phyloP scores from a whole-genome alignment of 2,888 invertebrate genomes.

The Oasisia sp. region DNA sequence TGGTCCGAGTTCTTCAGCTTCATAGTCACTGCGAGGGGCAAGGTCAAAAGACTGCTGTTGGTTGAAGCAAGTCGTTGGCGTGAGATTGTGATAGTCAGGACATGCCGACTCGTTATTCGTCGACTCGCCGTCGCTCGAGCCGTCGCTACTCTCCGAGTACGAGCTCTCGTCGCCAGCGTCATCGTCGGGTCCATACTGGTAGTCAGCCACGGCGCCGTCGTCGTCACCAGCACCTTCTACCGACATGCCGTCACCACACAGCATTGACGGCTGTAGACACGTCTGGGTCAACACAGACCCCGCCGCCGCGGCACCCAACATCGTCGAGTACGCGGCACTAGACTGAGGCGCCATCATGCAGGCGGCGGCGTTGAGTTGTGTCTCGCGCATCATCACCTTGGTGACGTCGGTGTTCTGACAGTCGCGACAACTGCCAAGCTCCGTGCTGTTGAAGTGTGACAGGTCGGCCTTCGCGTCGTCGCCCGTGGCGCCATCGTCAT shows the following conservation, averaged over 20 bases:
- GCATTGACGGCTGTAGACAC: neutral
- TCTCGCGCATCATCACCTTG: slow-evolving; percentile 61
- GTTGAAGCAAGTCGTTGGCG: neutral
- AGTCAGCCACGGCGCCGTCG: neutral
- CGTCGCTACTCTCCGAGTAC: slow-evolving; percentile 64
- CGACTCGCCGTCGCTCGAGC: slow-evolving; percentile 55
- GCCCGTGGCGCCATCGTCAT: neutral
- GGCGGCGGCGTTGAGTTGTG: slow-evolving; percentile 37
- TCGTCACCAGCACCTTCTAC: neutral
- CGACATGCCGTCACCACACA: neutral
- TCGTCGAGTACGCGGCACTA: slow-evolving; percentile 29
- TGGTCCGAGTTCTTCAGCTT: neutral
- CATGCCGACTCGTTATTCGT: slow-evolving; percentile 30
- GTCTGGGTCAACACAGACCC: neutral
- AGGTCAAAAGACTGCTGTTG: neutral
- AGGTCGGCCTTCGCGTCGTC: slow-evolving; percentile 82
- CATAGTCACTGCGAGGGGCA: neutral
- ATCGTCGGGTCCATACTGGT: slow-evolving; percentile 43
- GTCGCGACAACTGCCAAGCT: slow-evolving; percentile 62
- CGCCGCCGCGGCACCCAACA: neutral
- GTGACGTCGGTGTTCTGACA: slow-evolving; percentile 63
- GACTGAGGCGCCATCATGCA: slow-evolving; percentile 28
- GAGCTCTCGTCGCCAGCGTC: slow-evolving; percentile 60
- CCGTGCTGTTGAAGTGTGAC: slow-evolving; percentile 67
- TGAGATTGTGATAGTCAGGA: neutral